Conservation (phyloP, 2,888 invertebrate species). For the Dolichomitus sp. region DNA sequence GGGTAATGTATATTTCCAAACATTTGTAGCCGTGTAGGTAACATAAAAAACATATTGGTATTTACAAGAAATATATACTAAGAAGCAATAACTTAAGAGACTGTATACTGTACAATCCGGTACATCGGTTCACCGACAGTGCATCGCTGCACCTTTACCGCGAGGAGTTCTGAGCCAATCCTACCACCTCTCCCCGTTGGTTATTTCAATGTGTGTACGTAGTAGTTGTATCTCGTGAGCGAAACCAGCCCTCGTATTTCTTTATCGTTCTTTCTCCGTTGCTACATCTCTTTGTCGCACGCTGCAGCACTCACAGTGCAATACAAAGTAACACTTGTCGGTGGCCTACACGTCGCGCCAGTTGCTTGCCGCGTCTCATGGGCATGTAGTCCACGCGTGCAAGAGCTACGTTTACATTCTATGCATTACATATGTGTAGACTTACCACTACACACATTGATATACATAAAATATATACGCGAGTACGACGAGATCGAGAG, state of each 20-base stretch:
- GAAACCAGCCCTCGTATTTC: constrained; percentile 32
- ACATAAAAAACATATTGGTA: neutral
- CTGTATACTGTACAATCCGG: neutral
- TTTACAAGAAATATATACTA: neutral
- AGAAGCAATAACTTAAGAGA: neutral
- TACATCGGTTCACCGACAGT: neutral
- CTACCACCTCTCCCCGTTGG: neutral
- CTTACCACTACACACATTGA: neutral
- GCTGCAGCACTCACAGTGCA: constrained; percentile 36
- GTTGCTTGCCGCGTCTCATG: constrained; percentile 31
- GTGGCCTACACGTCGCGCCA: constrained; percentile 20
- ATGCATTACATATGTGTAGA: neutral
- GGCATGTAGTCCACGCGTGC: constrained; percentile 29
- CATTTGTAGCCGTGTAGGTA: too few species aligned
- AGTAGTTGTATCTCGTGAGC: neutral
- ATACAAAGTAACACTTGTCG: constrained; percentile 65
- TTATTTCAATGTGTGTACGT: neutral
- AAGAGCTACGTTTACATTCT: constrained; percentile 27
- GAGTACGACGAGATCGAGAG: neutral
- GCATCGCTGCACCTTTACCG: neutral
- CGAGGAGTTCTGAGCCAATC: neutral
- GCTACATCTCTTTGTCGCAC: neutral
- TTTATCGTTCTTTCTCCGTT: constrained; percentile 21
- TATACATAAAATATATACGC: neutral
- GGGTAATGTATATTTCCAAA: too few species aligned